These are phyloP conservation scores for Pammene aurita DNA, from an alignment of 2,888 invertebrate genomes.

Conservation along the genomic window DNA sequence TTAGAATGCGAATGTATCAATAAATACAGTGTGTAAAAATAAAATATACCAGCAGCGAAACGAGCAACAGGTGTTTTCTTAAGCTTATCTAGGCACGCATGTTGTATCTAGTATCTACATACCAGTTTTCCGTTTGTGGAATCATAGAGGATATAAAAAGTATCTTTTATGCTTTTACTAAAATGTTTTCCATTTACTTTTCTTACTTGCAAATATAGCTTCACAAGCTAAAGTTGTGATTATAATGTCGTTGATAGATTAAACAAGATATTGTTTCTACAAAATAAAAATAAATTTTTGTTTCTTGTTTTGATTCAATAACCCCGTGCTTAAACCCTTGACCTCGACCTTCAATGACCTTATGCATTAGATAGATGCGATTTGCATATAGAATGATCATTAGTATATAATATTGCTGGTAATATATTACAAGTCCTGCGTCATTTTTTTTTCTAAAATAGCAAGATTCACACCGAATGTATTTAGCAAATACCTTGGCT, in stretches of 20 bases:
- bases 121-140: slow-evolving; percentile 54
- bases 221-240: no score
- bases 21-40: not conserved
- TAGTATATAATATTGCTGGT: no score
- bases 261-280: no score
- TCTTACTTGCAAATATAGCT: no score
- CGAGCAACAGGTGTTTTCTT: slow-evolving; percentile 55
- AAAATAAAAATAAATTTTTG: no score
- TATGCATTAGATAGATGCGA: not conserved
- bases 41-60: slow-evolving; percentile 7
- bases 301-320: not conserved
- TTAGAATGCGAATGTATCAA: not conserved
- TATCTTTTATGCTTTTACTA: no score
- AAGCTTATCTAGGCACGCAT: slow-evolving; percentile 60
- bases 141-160: slow-evolving; percentile 51
- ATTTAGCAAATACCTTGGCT: not conserved
- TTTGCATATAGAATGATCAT: not conserved
- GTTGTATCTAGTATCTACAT: slow-evolving; percentile 61
- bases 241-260: no score
- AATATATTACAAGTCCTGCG: not conserved
- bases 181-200: no score
- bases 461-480: not conserved
- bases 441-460: not conserved
- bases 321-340: not conserved
- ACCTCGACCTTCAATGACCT: no score